Base-by-base conservation (phyloP, 2,888 invertebrate species). In the Callinectes sapidus region DNA sequence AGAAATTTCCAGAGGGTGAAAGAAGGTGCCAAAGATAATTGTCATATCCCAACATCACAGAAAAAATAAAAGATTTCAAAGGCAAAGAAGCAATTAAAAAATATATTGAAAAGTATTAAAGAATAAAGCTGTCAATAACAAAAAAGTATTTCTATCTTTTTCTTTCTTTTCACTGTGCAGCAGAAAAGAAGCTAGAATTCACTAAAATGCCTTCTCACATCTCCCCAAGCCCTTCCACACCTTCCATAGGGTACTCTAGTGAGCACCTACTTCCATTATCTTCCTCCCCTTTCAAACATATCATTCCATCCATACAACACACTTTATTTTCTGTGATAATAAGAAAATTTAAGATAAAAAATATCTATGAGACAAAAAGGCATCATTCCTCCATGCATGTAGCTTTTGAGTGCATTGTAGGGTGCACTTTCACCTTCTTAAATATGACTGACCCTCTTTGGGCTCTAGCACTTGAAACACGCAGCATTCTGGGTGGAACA, bases 391-490 rank as follows among this genome's bases (percentile, higher is more conserved):
- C 18, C 81, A 81, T 81, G 81, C 81, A 81, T 35, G 35, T 81
- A 35, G 16, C 81, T 81, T 81, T 81, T 81, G 16, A 81, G 10
- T 81, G 81, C 81, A 81, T 16, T 35, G 18, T 35, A 81, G 81
- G 81, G 81, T 81, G 35, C 35, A 32, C 35, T 81, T 81, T 81
- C 35, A 35, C 81, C 81, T 81, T 81, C 35, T 81, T 16, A 35
- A 35, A 81, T 14, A 81, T 35, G 35, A 35, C 81, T 81, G 81
- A 18, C 18, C 81, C 35, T 35, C 35, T 81, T 18, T 2, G 35
- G 32, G 81, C 35, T 35, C 35, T 81, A 81, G 81, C 35, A 81
- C n/a, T 35, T 81, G 81, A 81, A 81, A 81, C 81, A 81, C 81
- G 81, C 81, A 81, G 81, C 81, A 81, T 81, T 81, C 81, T 81